A percentile compares a stretch with the other conserved stretches of the same genome.
phyloP scores from a whole-genome alignment of 2,888 invertebrate genomes.

The Aphidius colemani region DNA sequence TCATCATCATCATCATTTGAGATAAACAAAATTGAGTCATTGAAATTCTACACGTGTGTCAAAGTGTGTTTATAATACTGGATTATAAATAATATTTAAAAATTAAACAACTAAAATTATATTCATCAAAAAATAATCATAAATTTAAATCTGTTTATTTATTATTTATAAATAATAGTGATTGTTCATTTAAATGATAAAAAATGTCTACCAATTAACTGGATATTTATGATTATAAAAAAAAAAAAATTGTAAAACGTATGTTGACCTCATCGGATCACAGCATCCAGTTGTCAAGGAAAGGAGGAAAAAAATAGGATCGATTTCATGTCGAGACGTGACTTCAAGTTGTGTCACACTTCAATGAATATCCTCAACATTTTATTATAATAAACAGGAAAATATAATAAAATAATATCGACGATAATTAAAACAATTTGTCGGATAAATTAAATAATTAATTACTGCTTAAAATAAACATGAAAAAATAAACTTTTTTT shows the following conservation, averaged over 20 bases:
- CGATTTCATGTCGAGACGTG: constrained; percentile 22
- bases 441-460: neutral
- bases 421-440: neutral
- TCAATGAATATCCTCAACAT: constrained; percentile 12
- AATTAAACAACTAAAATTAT: no score
- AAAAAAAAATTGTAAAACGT: constrained; percentile 15
- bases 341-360: constrained; percentile 17
- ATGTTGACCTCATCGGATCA: constrained; percentile 19
- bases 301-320: constrained; percentile 18
- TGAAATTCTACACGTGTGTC: constrained; percentile 17
- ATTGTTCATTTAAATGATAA: no score
- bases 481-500: no score
- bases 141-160: no score
- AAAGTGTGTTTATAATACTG: constrained; percentile 16
- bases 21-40: no score
- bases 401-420: constrained; percentile 1
- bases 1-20: no score
- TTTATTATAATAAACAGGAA: neutral
- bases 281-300: constrained; percentile 20
- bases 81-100: neutral
- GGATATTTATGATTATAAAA: no score
- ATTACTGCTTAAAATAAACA: neutral
- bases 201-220: no score
- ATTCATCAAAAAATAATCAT: no score
- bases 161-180: no score